phyloP scores from a whole-genome alignment of 2,888 invertebrate species.

The Syritta pipiens region DNA sequence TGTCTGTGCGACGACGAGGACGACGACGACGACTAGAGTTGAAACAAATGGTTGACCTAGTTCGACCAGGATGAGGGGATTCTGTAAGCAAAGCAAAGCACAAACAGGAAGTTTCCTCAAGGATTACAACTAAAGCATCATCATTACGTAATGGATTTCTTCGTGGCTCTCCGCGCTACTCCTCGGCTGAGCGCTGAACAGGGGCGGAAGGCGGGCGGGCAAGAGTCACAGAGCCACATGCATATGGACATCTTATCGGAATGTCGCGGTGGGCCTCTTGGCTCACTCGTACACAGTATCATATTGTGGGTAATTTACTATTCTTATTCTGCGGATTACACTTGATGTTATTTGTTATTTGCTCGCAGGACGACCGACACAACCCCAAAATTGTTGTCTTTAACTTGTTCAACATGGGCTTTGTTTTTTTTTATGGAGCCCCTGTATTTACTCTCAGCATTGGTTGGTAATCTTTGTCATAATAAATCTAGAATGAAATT shows the following conservation, averaged over 20 bases:
- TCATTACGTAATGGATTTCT: constrained; percentile 67
- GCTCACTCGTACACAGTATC: constrained; percentile 21
- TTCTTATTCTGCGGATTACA: constrained; percentile 54
- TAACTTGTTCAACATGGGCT: constrained; percentile 56
- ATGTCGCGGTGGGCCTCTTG: constrained; percentile 13
- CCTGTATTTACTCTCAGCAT: constrained; percentile 63
- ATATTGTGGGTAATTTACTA: constrained; percentile 57
- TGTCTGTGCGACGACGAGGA: constrained; percentile 49
- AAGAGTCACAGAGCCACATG: constrained; percentile 16
- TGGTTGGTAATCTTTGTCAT: constrained; percentile 68
- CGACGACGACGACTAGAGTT: constrained; percentile 54
- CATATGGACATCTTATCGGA: constrained; percentile 53
- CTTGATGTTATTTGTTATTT: constrained; percentile 49
- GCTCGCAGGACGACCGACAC: constrained; percentile 28
- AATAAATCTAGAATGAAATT: constrained; percentile 66
- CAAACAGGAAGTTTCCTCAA: constrained; percentile 66
- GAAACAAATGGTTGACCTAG: constrained; percentile 68
- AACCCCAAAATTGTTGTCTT: constrained; percentile 62
- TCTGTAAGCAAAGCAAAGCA: constrained; percentile 60
- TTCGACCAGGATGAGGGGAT: constrained; percentile 35
- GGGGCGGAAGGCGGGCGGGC: not conserved
- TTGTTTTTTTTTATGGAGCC: constrained; percentile 34
- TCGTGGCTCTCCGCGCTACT: constrained; percentile 22
- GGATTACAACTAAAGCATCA: constrained; percentile 68
- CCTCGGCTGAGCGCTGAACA: not conserved